These are phyloP conservation scores for Brachionus rubens DNA, from an alignment of 1,140 invertebrate species.

Conservation along the genomic window DNA sequence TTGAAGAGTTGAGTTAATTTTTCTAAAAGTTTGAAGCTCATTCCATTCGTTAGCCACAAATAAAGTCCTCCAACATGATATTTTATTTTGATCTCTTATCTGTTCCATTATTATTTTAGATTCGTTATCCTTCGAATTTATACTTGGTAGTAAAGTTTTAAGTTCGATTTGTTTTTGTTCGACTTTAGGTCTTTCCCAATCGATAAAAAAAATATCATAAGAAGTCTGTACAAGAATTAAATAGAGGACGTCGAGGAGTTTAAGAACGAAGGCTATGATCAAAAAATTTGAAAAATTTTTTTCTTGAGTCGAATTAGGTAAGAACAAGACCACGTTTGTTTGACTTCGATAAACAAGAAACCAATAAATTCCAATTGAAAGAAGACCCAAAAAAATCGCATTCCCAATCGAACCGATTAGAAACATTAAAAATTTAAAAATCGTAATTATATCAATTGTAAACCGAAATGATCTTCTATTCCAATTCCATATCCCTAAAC, in stretches of 20 bases:
- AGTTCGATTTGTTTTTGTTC: not conserved
- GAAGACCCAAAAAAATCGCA: not conserved
- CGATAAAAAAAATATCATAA: slow-evolving; percentile 77
- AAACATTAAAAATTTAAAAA: slow-evolving; percentile 43
- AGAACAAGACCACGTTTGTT: not conserved
- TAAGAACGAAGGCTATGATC: slow-evolving; percentile 64
- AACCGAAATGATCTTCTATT: slow-evolving; percentile 10
- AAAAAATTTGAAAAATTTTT: not conserved
- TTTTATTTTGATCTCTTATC: slow-evolving; percentile 50
- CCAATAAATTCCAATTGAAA: not conserved
- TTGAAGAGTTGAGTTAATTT: slow-evolving; percentile 67
- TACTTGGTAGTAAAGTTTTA: slow-evolving; percentile 1
- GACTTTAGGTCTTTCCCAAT: slow-evolving; percentile 75
- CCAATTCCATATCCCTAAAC: slow-evolving; percentile 21
- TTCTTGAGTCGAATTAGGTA: not conserved
- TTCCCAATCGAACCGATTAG: not conserved
- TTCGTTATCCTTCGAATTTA: slow-evolving; percentile 47
- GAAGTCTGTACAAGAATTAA: slow-evolving; percentile 67
- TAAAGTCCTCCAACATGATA: slow-evolving; percentile 77
- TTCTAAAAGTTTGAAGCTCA: slow-evolving; percentile 71
- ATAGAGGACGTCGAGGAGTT: slow-evolving; percentile 68
- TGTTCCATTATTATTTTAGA: slow-evolving; percentile 5
- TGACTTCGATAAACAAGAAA: slow-evolving; percentile 19
- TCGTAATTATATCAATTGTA: slow-evolving; percentile 1
- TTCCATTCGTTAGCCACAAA: slow-evolving; percentile 84